Evolutionary conservation across 2,888 invertebrate species (phyloP).

Genomic region (Eledone cirrhosa): DNA sequence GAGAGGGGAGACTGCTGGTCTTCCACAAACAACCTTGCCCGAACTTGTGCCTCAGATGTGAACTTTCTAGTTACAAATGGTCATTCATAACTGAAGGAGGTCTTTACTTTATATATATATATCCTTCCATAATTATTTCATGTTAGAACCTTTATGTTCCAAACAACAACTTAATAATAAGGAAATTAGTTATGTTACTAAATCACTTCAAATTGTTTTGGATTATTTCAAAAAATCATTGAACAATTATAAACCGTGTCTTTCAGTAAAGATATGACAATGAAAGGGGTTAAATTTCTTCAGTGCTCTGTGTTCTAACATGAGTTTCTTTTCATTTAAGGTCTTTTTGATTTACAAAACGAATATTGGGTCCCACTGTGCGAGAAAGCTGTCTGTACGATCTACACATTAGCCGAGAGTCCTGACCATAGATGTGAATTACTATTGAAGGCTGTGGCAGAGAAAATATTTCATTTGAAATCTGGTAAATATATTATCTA

Average conservation of each 20-base stretch:
- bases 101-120: not conserved
- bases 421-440: constrained; percentile 70
- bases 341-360: constrained; percentile 56
- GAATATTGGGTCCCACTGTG: constrained; percentile 72
- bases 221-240: not conserved
- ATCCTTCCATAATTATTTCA: not conserved
- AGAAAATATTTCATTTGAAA: constrained; percentile 29
- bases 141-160: no score
- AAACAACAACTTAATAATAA: no score
- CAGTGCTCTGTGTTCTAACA: no score
- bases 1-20: no score
- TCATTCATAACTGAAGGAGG: no score
- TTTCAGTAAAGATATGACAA: no score
- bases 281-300: no score
- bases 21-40: no score
- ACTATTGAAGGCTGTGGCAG: constrained; percentile 53
- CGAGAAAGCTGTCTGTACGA: constrained; percentile 72
- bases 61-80: constrained; percentile 35
- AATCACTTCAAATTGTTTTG: not conserved
- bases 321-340: not conserved
- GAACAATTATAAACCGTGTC: no score
- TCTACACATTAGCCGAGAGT: constrained; percentile 73
- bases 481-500: not conserved
- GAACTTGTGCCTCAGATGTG: no score
- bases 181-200: no score